Conservation (phyloP, 2,113 vertebrate species). For the Nothobranchius furzeri region DNA sequence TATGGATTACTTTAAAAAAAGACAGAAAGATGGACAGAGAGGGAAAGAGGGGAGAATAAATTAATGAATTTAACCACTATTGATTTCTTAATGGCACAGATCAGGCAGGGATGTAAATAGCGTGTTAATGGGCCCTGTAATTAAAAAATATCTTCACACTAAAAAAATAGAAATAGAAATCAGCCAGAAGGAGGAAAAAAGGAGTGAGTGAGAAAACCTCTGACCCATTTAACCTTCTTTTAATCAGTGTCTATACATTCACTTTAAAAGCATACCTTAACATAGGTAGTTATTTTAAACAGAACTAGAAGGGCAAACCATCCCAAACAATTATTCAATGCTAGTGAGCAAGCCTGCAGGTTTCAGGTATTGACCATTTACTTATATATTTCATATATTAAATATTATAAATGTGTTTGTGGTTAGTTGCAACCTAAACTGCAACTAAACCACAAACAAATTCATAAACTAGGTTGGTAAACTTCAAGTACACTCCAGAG, state of each 20-base stretch:
- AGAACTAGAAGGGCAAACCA: slow-evolving; percentile 9
- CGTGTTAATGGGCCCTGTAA: slow-evolving; percentile 64
- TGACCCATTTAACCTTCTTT: background rate
- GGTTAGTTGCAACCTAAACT: slow-evolving; percentile 1
- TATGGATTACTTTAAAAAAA: slow-evolving; percentile 57
- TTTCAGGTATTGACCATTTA: slow-evolving; percentile 19
- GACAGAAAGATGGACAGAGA: slow-evolving; percentile 6
- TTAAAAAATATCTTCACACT: slow-evolving; percentile 32
- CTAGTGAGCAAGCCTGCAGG: slow-evolving; percentile 9
- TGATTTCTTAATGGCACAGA: slow-evolving; percentile 66
- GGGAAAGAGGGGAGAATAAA: slow-evolving; percentile 41
- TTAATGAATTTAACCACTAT: slow-evolving; percentile 62
- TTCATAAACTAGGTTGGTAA: slow-evolving; percentile 45
- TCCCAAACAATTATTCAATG: background rate
- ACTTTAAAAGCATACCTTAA: background rate
- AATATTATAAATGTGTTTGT: too few species aligned
- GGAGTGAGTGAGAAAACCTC: slow-evolving; percentile 5
- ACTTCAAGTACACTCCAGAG: slow-evolving; percentile 3
- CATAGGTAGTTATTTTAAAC: background rate
- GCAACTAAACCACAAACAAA: slow-evolving; percentile 26
- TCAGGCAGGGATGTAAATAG: slow-evolving; percentile 64
- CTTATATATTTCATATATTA: too few species aligned
- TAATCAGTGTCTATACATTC: background rate
- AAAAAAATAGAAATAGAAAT: background rate
- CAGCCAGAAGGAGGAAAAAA: background rate